Base-by-base conservation (phyloP, 2,888 invertebrate species). In the Pocota personata region DNA sequence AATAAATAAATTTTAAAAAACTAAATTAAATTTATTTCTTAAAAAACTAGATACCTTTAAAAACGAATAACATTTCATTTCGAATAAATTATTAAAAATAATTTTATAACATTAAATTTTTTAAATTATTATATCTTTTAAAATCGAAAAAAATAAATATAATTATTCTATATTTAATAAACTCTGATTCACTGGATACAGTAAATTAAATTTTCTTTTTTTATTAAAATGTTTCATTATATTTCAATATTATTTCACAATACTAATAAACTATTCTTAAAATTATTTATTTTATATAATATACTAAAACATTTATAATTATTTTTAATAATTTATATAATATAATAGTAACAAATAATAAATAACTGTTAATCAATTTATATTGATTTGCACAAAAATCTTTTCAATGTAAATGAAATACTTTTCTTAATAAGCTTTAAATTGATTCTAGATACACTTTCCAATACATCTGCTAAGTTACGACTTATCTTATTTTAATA, bases 381-480 rank as follows among this genome's bases (percentile, higher is more conserved):
- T 89, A 90, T 89, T 90, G 90, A 91, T 89, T 92, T 90, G 90
- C 90, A 92, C 91, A 93, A 93, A 92, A 93, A 92, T 93, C 92
- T 92, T 93, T 94, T 94, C 93, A 94, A 93, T 95, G 94, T 95
- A 95, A 95, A 93, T 94, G 94, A 95, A 94, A 94, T 92, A 91
- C 94, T 95, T 94, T 90, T 90, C 87, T 90, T 27, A 88, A 90
- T 93, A 94, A 95, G 94, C 94, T 94, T 93, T 94, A 94, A 94
- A 93, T 94, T 94, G 93, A 90, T 93, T 93, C 95, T 94, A 95
- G 95, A 94, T 93, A 93, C 94, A 95, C 94, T 94, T 95, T 95
- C 95, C 95, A 94, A 94, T 95, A 95, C 93, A 92, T 93, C 95
- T 95, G 95, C 95, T 95, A 94, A 96, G 95, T 95, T 96, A 95